A percentile compares a stretch with the other conserved stretches of the same genome.
Evolutionary conservation across 2,888 invertebrate genomes (phyloP).

Genomic region (Tyria jacobaeae): DNA sequence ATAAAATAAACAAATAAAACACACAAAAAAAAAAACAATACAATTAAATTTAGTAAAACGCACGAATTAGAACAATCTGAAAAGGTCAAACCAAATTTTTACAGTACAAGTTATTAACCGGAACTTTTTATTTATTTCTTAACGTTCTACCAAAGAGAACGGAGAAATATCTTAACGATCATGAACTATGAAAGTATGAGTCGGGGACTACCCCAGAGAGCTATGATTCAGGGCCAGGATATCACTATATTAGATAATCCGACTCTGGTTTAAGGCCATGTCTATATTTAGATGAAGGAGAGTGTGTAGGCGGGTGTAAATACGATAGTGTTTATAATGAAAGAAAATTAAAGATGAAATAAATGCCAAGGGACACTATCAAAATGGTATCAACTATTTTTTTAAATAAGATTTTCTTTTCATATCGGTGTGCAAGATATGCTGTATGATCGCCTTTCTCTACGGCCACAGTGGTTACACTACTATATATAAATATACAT

Average conservation of each 20-base stretch:
- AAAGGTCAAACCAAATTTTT: conserved; percentile 54
- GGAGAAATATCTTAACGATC: conserved; percentile 70
- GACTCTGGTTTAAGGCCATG: conserved; percentile 62
- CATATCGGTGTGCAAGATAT: not conserved
- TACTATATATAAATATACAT: no score
- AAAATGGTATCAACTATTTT: conserved; percentile 2
- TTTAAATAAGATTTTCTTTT: conserved; percentile 4
- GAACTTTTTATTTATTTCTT: conserved; percentile 60
- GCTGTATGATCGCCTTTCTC: not conserved
- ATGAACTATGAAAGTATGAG: conserved; percentile 76
- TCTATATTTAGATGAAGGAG: conserved; percentile 65
- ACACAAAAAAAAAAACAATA: conserved; percentile 19
- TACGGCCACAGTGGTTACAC: not conserved
- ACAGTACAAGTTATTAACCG: conserved; percentile 55
- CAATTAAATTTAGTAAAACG: conserved; percentile 24
- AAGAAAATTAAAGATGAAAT: conserved; percentile 27
- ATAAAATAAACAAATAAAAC: no score
- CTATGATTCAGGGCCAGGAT: conserved; percentile 74
- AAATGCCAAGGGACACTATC: conserved; percentile 29
- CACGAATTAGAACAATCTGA: conserved; percentile 32
- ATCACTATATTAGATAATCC: conserved; percentile 77
- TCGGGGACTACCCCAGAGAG: conserved; percentile 68
- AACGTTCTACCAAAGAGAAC: conserved; percentile 62
- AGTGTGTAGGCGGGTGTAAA: conserved; percentile 30
- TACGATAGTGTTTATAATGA: conserved; percentile 34